A percentile compares a stretch with the other conserved stretches of the same genome.
Conservation (phyloP, 2,113 vertebrate genomes). For the Toxotes jaculatrix region DNA sequence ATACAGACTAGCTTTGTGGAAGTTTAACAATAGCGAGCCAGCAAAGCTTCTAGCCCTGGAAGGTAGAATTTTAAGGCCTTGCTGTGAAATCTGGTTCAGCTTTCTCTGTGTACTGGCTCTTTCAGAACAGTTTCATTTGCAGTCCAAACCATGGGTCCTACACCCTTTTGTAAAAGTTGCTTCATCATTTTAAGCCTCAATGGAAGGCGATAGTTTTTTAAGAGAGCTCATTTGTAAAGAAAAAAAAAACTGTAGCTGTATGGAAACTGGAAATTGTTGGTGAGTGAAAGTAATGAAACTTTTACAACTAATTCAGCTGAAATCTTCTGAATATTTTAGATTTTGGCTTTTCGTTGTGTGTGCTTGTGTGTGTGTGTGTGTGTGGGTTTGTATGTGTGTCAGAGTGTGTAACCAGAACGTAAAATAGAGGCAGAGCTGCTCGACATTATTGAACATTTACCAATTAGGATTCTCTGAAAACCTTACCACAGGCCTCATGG, state of each 20-base stretch:
- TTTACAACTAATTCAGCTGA: background rate
- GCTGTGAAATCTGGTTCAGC: constrained; percentile 57
- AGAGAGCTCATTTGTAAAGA: constrained; percentile 6
- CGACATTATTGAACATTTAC: constrained; percentile 74
- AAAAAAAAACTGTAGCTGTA: background rate
- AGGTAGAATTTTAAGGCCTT: constrained; percentile 61
- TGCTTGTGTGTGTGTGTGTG: background rate
- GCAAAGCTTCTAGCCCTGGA: constrained; percentile 59
- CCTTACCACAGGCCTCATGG: constrained; percentile 34
- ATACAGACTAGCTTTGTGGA: constrained; percentile 65
- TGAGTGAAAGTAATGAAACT: constrained; percentile 1
- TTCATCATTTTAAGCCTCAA: constrained; percentile 37
- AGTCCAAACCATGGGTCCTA: constrained; percentile 10
- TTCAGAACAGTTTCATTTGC: constrained; percentile 48
- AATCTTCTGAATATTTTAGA: constrained; percentile 10
- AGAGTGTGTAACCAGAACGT: constrained; percentile 22
- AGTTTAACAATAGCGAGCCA: constrained; percentile 56
- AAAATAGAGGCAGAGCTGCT: constrained; percentile 41
- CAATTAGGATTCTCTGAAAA: constrained; percentile 70
- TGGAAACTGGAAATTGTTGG: constrained; percentile 9
- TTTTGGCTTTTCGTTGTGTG: background rate
- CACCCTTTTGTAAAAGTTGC: constrained; percentile 41
- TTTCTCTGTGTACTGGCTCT: constrained; percentile 32
- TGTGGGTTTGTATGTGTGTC: constrained; percentile 18
- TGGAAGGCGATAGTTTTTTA: constrained; percentile 12